Conservation (phyloP, 2,888 invertebrate genomes). For the Molorchus minor region DNA sequence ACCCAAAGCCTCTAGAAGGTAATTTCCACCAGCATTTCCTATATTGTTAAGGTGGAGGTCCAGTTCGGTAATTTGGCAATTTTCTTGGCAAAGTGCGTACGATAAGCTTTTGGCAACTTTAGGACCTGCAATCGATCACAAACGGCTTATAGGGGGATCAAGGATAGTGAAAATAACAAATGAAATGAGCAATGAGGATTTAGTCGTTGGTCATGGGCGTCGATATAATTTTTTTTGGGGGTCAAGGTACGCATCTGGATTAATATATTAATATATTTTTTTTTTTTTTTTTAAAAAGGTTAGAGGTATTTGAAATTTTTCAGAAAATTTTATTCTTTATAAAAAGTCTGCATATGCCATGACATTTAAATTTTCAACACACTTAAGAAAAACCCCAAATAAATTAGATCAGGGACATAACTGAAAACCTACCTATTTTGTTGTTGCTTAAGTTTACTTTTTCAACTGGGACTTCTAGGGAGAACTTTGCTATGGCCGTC, state of each 20-base stretch:
- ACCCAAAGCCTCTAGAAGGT: constrained; percentile 43
- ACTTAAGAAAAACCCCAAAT: not conserved
- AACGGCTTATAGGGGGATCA: too few relatives aligned
- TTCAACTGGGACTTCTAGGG: constrained; percentile 44
- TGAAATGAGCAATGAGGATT: too few relatives aligned
- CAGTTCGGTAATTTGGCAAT: constrained; percentile 44
- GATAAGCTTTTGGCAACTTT: constrained; percentile 49
- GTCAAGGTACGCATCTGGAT: too few relatives aligned
- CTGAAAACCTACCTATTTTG: constrained; percentile 49
- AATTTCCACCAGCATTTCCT: constrained; percentile 45
- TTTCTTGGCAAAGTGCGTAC: constrained; percentile 43
- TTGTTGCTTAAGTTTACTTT: constrained; percentile 53
- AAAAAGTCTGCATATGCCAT: not conserved
- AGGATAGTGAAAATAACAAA: too few relatives aligned
- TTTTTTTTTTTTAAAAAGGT: too few relatives aligned
- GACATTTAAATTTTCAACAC: too few relatives aligned
- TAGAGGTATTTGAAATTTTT: too few relatives aligned
- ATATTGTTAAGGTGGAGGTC: constrained; percentile 53
- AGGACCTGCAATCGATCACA: constrained; percentile 44
- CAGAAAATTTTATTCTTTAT: too few relatives aligned
- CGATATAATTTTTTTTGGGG: too few relatives aligned
- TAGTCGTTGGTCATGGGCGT: too few relatives aligned
- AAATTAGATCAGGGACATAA: not conserved
- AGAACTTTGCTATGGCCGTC: constrained; percentile 51
- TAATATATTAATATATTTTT: too few relatives aligned